Conservation (phyloP, 1,140 invertebrate genomes). For the honey bee (Apis mellifera) region Amel_HAv3.1 CM009938.2:6764501-6765000, state of each 20-base stretch:
- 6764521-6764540: conserved; percentile 47
- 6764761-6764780: neutral
- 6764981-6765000: too few relatives aligned
- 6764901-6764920: too few relatives aligned
- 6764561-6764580: conserved; percentile 50
- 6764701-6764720: neutral
- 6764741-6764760: neutral
- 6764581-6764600: conserved; percentile 56
- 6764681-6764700: conserved; percentile 50
- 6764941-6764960: too few relatives aligned
- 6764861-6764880: too few relatives aligned
- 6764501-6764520: conserved; percentile 48
- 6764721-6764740: neutral
- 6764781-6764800: neutral
- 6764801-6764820: neutral
- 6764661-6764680: conserved; percentile 47
- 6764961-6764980: too few relatives aligned
- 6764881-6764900: too few relatives aligned
- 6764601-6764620: conserved; percentile 63
- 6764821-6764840: neutral
- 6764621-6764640: conserved; percentile 57
- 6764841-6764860: too few relatives aligned
- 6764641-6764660: conserved; percentile 52
- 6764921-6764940: too few relatives aligned
- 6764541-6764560: conserved; percentile 50